phyloP scores from a whole-genome alignment of 2,113 vertebrate genomes.

The Hypomesus transpacificus region DNA sequence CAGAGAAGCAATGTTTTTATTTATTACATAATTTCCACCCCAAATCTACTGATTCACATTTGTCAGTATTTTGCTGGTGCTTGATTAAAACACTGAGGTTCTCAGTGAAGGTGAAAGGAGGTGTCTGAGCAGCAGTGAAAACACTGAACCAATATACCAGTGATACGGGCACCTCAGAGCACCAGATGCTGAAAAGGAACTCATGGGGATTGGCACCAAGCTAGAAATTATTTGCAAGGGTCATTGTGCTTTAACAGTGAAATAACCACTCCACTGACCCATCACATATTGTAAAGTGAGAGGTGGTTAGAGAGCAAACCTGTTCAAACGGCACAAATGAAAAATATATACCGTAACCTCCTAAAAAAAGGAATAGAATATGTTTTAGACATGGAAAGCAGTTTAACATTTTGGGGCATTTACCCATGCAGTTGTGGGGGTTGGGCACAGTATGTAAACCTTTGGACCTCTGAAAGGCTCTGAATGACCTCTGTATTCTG shows the following conservation, averaged over 20 bases:
- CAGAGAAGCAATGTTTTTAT: background rate
- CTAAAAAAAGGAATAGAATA: too few relatives aligned
- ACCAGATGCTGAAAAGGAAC: conserved; percentile 41
- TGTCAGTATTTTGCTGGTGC: background rate
- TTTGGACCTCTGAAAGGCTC: background rate
- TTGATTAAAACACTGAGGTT: background rate
- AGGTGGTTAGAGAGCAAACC: background rate
- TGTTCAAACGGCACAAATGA: too few relatives aligned
- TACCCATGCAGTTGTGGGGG: too few relatives aligned
- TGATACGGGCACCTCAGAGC: conserved; percentile 27
- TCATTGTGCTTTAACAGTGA: conserved; percentile 38
- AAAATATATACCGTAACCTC: too few relatives aligned
- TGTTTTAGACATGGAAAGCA: too few relatives aligned
- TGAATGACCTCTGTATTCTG: background rate
- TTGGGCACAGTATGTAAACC: too few relatives aligned
- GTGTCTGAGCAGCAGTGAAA: conserved; percentile 17
- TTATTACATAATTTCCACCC: background rate
- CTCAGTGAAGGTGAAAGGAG: conserved; percentile 27
- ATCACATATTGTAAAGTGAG: conserved; percentile 30
- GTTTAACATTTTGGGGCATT: too few relatives aligned
- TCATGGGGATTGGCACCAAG: conserved; percentile 31
- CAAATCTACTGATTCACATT: background rate
- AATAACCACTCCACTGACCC: conserved; percentile 31
- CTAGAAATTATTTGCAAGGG: conserved; percentile 31
- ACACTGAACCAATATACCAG: conserved; percentile 26